Percentiles rank a stretch among this genome's conserved stretches.
Conservation (phyloP, 2,888 invertebrate species). For the Prosopocoilus inquinatus region DNA sequence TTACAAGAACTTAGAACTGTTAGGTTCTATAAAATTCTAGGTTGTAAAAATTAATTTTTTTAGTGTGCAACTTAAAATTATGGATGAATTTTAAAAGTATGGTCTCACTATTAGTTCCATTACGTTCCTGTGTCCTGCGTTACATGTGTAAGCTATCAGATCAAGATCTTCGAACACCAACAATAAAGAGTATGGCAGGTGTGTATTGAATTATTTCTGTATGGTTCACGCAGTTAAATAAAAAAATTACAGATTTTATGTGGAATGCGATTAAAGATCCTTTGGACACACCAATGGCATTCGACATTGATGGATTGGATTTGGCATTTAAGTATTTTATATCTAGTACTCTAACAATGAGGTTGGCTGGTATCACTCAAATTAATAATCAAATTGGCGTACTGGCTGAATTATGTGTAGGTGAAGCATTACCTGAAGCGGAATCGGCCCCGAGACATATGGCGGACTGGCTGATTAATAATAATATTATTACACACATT, state of each 20-base stretch:
- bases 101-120: constrained; percentile 82
- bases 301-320: constrained; percentile 85
- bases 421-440: constrained; percentile 81
- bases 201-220: constrained; percentile 34
- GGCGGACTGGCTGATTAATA: constrained; percentile 84
- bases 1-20: too few relatives aligned
- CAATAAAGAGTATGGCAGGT: constrained; percentile 91
- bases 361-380: constrained; percentile 89
- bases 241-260: constrained; percentile 71
- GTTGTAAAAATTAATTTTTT: constrained; percentile 28
- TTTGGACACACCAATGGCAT: constrained; percentile 78
- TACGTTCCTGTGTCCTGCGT: constrained; percentile 81
- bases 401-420: constrained; percentile 87
- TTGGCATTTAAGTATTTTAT: constrained; percentile 96
- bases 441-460: constrained; percentile 81
- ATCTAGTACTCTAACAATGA: constrained; percentile 90
- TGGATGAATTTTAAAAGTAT: constrained; percentile 93
- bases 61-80: constrained; percentile 85
- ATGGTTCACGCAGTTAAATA: background rate
- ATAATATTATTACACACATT: constrained; percentile 89
- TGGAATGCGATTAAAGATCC: constrained; percentile 95
- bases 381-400: constrained; percentile 92
- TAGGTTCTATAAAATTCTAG: too few relatives aligned
- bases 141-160: constrained; percentile 94
- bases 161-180: constrained; percentile 83